Base-by-base conservation (phyloP, 2,797 vertebrate genomes). In the Dromococcyx pavoninus region DNA sequence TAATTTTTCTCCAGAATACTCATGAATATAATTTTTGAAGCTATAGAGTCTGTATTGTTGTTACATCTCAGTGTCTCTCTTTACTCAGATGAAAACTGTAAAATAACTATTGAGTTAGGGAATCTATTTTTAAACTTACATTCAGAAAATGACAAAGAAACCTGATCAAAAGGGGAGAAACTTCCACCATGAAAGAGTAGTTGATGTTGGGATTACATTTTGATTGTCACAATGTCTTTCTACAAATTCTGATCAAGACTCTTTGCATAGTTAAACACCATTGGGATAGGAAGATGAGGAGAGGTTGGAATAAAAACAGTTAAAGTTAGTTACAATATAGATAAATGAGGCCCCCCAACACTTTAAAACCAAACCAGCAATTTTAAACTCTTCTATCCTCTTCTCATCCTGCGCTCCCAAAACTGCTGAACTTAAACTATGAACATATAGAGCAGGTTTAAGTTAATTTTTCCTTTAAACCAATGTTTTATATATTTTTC, bases 51-150 rank as follows among this genome's bases (percentile, higher is more conserved):
- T 81, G 8, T 88, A 35, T 58, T 50, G 60, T 79, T 83, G 46
- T 61, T 35, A 83, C 7, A 75, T 35, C 86, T 91, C 65, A 66
- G 41, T 83, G 71, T 74, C 64, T 93, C 76, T 85, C 41, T 93
- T 33, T 71, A 44, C 73, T 80, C 78, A 67, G 35, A 79, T 51
- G 80, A 50, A 74, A 94, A 60, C 12, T 69, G 28, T 66, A 70
- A 85, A 95, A 90, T 90, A 88, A 94, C 22, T n/a, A 62, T 6
- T 24, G 23, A 89, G 17, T 62, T 82, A 79, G 54, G 15, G 82
- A 62, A 75, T 66, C 10, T 33, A 4, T 5, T 66, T 87, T 67
- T 60, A 85, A 70, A 61, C 30, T 67, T 71, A 11, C 28, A 41
- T 77, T 84, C 27, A 64, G 48, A 70, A 89, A 85, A 9, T 21